These are phyloP conservation scores for Chitala chitala DNA, from an alignment of 2,113 vertebrate genomes.

Conservation along the genomic window DNA sequence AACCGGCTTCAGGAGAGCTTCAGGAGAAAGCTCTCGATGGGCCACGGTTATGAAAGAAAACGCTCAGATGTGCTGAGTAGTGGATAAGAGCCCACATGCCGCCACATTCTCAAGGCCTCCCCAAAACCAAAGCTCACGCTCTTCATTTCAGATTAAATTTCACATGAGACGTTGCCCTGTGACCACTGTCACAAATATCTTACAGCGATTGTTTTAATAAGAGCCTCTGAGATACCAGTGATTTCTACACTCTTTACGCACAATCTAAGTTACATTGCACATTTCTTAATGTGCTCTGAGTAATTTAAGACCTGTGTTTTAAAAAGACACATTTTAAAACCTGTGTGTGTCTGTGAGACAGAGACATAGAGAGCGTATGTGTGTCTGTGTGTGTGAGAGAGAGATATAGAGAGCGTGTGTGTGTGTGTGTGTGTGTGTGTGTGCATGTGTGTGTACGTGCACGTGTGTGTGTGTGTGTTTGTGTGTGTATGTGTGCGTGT, in stretches of 20 bases:
- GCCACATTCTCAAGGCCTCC: slow-evolving; percentile 16
- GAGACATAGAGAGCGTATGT: too few relatives aligned
- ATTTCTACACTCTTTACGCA: neutral
- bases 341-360: neutral
- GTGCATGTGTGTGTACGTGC: too few relatives aligned
- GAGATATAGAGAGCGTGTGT: too few relatives aligned
- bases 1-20: too few relatives aligned
- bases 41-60: too few relatives aligned
- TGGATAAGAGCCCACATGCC: slow-evolving; percentile 15
- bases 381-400: too few relatives aligned
- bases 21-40: too few relatives aligned
- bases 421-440: too few relatives aligned
- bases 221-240: neutral
- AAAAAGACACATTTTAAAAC: neutral
- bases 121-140: slow-evolving; percentile 11
- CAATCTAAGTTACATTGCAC: neutral
- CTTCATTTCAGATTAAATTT: slow-evolving; percentile 14
- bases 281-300: slow-evolving; percentile 6
- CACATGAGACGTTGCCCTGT: neutral
- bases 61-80: slow-evolving; percentile 27
- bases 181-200: neutral
- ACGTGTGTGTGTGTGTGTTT: too few relatives aligned
- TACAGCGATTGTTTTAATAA: neutral
- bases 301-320: slow-evolving; percentile 7
- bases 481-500: too few relatives aligned